Conservation (phyloP, 2,888 invertebrate species). For the Limnephilus auricula region DNA sequence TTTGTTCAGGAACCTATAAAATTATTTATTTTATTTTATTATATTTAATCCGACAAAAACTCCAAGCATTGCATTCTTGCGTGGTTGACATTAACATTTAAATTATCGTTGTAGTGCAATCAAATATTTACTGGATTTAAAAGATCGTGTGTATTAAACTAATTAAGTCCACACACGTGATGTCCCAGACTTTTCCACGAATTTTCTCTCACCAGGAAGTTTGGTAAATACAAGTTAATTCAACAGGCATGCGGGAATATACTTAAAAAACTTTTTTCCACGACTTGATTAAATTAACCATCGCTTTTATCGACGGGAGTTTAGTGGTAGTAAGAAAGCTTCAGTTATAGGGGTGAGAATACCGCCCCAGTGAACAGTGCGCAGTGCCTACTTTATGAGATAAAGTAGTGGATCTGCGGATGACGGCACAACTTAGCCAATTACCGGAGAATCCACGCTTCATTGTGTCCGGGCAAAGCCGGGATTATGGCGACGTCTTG, state of each 20-base stretch:
- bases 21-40: no score
- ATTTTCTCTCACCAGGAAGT: neutral
- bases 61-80: no score
- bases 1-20: no score
- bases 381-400: neutral
- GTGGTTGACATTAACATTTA: no score
- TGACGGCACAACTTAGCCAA: slow-evolving; percentile 8
- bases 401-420: neutral
- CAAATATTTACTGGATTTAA: no score
- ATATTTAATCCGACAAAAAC: no score
- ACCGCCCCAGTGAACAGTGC: neutral
- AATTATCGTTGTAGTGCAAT: no score
- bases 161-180: neutral
- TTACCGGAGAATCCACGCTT: neutral
- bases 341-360: neutral
- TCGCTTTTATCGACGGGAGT: neutral
- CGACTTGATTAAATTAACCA: neutral
- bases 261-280: neutral
- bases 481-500: slow-evolving; percentile 3
- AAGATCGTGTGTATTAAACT: no score
- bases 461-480: neutral
- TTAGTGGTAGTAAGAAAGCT: neutral
- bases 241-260: neutral
- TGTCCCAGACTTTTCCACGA: no score
- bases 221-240: neutral